Evolutionary conservation across 2,888 invertebrate species (phyloP).

Genomic region (Calephelis perditalis): DNA sequence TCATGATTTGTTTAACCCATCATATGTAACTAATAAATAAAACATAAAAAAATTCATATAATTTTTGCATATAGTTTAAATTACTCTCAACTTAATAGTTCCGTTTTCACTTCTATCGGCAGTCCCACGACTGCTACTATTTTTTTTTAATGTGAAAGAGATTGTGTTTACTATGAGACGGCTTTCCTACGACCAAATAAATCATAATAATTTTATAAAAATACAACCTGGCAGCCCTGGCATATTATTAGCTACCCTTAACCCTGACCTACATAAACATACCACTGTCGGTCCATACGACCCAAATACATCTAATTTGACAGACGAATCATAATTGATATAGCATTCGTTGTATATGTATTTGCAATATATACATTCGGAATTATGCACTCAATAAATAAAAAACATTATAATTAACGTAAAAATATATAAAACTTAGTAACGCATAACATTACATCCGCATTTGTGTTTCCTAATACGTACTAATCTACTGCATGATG

Average conservation of each 20-base stretch:
- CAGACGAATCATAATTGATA: constrained; percentile 1
- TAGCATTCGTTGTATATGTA: constrained; percentile 1
- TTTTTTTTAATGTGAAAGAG: too few relatives aligned
- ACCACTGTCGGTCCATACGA: constrained; percentile 1
- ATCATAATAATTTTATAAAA: background rate
- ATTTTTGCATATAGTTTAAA: too few relatives aligned
- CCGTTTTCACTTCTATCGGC: too few relatives aligned
- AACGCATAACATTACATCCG: constrained; percentile 10
- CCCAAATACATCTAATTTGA: constrained; percentile 5
- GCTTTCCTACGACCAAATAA: too few relatives aligned
- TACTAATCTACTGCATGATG: background rate
- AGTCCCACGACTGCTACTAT: too few relatives aligned
- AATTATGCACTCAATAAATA: constrained; percentile 15
- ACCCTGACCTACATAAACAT: constrained; percentile 10
- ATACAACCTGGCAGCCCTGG: background rate
- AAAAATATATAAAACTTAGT: constrained; percentile 10
- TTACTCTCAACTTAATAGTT: too few relatives aligned
- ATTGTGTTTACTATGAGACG: too few relatives aligned
- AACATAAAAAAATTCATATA: too few relatives aligned
- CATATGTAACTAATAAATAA: too few relatives aligned
- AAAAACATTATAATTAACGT: constrained; percentile 10
- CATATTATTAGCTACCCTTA: constrained; percentile 6
- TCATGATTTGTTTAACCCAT: too few relatives aligned
- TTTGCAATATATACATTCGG: constrained; percentile 14
- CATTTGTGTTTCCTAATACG: constrained; percentile 7